These are phyloP conservation scores for Rapana venosa DNA, from an alignment of 2,888 invertebrate genomes.

Conservation along the genomic window DNA sequence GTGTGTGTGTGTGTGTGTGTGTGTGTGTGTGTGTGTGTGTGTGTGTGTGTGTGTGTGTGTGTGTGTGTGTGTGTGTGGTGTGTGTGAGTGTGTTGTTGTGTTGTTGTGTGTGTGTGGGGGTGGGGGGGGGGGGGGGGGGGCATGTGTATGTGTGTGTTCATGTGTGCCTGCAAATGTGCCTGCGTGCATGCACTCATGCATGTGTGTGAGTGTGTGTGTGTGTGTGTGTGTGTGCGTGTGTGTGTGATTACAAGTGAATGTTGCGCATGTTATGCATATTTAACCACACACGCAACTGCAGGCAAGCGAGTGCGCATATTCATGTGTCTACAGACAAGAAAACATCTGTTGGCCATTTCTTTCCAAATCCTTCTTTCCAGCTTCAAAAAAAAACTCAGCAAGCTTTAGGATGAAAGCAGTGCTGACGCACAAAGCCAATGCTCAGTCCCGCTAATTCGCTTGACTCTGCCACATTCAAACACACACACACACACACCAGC, in stretches of 20 bases:
- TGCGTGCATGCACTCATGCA: background rate
- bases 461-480: no score
- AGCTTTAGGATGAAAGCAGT: no score
- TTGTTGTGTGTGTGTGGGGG: background rate
- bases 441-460: no score
- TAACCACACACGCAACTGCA: no score
- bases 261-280: no score
- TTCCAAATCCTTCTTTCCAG: no score
- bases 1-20: slow-evolving; percentile 1
- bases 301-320: no score
- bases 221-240: background rate
- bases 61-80: background rate
- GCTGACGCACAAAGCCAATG: no score
- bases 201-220: background rate
- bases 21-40: slow-evolving; percentile 10
- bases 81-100: background rate
- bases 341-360: no score
- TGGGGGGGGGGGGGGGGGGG: background rate
- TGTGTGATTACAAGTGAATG: background rate
- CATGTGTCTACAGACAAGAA: no score
- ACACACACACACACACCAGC: no score
- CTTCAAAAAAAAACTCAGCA: no score
- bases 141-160: slow-evolving; percentile 9
- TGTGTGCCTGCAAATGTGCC: background rate
- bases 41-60: slow-evolving; percentile 2